A percentile compares a stretch with the other conserved stretches of the same genome.
Conservation (phyloP, 2,888 invertebrate genomes). For the Tetanocera ferruginea region DNA sequence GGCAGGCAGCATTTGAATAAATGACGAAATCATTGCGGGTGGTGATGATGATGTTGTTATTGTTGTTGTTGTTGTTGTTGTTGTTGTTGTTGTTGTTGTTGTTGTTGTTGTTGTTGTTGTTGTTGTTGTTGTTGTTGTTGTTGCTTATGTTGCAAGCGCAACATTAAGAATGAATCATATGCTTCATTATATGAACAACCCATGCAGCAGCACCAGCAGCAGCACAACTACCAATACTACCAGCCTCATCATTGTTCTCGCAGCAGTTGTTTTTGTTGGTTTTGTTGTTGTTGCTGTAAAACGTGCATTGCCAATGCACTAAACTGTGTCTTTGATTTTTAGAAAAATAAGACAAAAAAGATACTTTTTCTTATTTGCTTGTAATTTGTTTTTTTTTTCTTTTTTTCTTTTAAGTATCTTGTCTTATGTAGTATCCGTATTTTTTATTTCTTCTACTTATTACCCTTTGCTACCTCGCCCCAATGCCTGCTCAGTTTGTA, state of each 20-base stretch:
- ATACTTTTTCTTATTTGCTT: neutral
- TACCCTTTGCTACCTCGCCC: neutral
- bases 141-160: slow-evolving; percentile 13
- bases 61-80: neutral
- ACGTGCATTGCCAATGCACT: slow-evolving; percentile 15
- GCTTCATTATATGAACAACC: neutral
- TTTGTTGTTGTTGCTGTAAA: neutral
- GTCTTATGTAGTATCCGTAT: neutral
- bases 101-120: slow-evolving; percentile 9
- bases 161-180: slow-evolving; percentile 25
- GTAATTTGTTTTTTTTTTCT: neutral
- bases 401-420: neutral
- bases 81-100: slow-evolving; percentile 2
- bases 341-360: too few species aligned
- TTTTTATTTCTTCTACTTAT: neutral
- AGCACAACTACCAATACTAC: neutral
- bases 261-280: neutral
- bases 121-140: neutral
- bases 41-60: slow-evolving; percentile 27
- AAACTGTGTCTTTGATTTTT: slow-evolving; percentile 19
- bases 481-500: neutral
- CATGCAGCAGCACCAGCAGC: too few species aligned
- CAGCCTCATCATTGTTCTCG: neutral
- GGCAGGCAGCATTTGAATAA: neutral
- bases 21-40: slow-evolving; percentile 42